Evolutionary conservation across 2,888 invertebrate species (phyloP).

Genomic region (Craniophora ligustri): DNA sequence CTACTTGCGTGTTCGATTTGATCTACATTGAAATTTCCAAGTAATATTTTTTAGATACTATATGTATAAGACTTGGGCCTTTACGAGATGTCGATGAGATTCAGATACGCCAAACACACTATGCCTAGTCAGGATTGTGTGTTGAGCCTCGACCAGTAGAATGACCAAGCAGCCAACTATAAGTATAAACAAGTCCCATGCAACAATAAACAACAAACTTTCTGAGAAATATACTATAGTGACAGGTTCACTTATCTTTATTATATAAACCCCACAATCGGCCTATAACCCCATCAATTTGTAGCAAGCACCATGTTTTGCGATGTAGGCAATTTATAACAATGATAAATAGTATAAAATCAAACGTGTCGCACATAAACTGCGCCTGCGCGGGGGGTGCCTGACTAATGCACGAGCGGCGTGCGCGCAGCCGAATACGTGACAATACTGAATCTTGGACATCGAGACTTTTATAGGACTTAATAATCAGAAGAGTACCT

Average conservation of each 20-base stretch:
- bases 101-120: no score
- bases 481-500: not conserved
- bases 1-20: no score
- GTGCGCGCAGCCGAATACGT: conserved; percentile 68
- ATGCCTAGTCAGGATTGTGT: no score
- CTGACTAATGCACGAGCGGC: conserved; percentile 70
- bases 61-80: no score
- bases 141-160: not conserved
- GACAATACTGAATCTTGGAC: conserved; percentile 58
- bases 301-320: conserved; percentile 36
- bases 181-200: no score
- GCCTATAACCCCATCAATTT: conserved; percentile 47
- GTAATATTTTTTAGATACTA: no score
- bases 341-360: conserved; percentile 60
- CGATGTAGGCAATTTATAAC: conserved; percentile 43
- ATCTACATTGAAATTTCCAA: no score
- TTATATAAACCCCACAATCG: conserved; percentile 18
- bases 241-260: conserved; percentile 1
- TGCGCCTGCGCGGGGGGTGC: conserved; percentile 63
- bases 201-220: no score
- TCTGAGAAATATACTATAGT: not conserved
- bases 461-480: conserved; percentile 17
- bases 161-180: not conserved
- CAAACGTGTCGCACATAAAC: conserved; percentile 73
- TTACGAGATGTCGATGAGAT: no score